Evolutionary conservation across 2,888 invertebrate genomes (phyloP), one percentile per base, ranked within the genome.

Genomic region (Shargacucullia verbasci): DNA sequence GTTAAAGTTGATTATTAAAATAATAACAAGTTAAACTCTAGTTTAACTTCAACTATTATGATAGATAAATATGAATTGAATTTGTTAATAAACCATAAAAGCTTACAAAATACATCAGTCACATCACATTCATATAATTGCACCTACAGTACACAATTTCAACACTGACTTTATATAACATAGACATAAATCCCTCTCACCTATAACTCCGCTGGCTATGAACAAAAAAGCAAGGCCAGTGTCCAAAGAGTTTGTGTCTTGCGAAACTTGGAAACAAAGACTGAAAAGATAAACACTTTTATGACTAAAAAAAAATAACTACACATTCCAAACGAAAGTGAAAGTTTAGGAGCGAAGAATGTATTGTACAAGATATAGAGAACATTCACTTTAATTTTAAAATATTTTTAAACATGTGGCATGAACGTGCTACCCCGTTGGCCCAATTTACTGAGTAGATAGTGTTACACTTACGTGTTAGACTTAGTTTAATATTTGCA

Each of bases 191-290:
- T 82, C 76, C 82, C 84, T 82, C 92, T 92, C 81, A 94, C 94
- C 92, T 81, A 92, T 84, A 82, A 84, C 87, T 81, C 88, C 92
- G 80, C 94, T 92, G 80, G 86, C 88, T 79, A 90, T 73, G 71
- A 90, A 91, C 82, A 93, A 85, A 82, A 92, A 86, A 76, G 89
- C 89, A 87, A 94, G 90, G 85, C 92, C 89, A 83, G 84, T 87
- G 66, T 89, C 89, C 76, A 92, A 85, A 70, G 87, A 87, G 79
- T 85, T 87, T 63, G 87, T 86, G 75, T 89, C 87, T 87, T 89
- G 88, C 75, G 79, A 84, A 79, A 91, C 83, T 86, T 91, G 90
- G 71, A 87, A 88, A 82, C 90, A 91, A 77, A 91, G 78, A 59
- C 93, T 94, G 90, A 73, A 91, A 90, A 78, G 75, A 70, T 4